phyloP scores from a whole-genome alignment of 2,888 invertebrate genomes.

The Rhagophthalmus giganteus region DNA sequence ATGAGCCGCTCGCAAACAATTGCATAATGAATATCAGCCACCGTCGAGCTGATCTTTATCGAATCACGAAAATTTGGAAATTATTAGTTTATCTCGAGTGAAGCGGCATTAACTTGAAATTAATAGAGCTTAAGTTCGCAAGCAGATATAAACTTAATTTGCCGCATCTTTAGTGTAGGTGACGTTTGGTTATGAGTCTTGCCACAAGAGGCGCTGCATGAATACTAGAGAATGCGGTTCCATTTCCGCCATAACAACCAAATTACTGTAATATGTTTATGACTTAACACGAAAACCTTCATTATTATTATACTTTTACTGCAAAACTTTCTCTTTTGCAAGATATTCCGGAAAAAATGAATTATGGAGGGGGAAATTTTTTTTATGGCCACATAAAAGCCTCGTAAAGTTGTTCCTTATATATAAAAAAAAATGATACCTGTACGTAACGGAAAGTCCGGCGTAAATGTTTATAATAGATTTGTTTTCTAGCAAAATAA shows the following conservation, averaged over 20 bases:
- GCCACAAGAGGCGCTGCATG: slow-evolving; percentile 36
- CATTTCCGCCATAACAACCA: slow-evolving; percentile 27
- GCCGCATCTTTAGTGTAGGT: slow-evolving; percentile 42
- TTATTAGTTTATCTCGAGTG: slow-evolving; percentile 17
- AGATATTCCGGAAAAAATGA: background rate
- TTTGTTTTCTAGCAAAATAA: too few species aligned
- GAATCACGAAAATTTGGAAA: slow-evolving; percentile 10
- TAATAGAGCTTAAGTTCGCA: slow-evolving; percentile 38
- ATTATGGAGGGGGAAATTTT: too few species aligned
- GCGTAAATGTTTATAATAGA: background rate
- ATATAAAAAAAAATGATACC: background rate
- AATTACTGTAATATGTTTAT: slow-evolving; percentile 25
- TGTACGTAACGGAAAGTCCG: background rate
- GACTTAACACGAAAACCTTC: slow-evolving; percentile 16
- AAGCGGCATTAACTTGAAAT: slow-evolving; percentile 36
- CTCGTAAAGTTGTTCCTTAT: background rate
- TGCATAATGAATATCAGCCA: too few species aligned
- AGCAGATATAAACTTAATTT: slow-evolving; percentile 41
- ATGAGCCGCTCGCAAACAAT: too few species aligned
- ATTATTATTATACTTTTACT: slow-evolving; percentile 20
- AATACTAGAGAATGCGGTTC: slow-evolving; percentile 36
- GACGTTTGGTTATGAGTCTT: slow-evolving; percentile 37
- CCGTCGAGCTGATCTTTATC: too few species aligned
- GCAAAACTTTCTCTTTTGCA: background rate
- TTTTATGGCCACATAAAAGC: too few species aligned